Base-by-base conservation (phyloP, 2,113 vertebrate genomes). In the Phalacrocorax aristotelis region DNA sequence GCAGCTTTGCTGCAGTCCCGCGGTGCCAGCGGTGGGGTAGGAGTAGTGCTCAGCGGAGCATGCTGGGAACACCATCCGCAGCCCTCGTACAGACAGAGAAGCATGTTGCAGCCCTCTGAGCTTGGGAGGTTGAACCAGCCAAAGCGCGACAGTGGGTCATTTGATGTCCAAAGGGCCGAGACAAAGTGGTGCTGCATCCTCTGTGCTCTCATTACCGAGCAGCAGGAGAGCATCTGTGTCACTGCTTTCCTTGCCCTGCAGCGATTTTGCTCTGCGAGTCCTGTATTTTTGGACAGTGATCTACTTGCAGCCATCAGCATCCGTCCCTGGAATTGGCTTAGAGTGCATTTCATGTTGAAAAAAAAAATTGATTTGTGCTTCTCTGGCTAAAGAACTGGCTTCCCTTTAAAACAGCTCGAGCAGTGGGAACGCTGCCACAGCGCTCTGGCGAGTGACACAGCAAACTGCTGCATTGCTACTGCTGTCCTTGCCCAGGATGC, bases 71-170 rank as follows among this genome's bases (percentile, higher is more conserved):
- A 4, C 64, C 1, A 1, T 32, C 49, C 7, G 0, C 55, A 71
- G 48, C 71, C 78, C 30, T 76, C 1, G 0, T 10, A 6, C 51
- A 32, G 36, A 14, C 7, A 7, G 65, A 40, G 72, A 55, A 74
- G 61, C 30, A 18, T 0, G 0, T 80, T 4, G 7, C 62, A 26
- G 66, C 72, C 34, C 69, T 57, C 44, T 19, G 64, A 62, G 70
- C 57, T 60, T 1, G 1, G 7, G 27, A 0, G 1, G 6, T 0
- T 49, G 87, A 86, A 64, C 44, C 0, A 0, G 62, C 42, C 74
- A 78, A 72, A 76, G 74, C 3, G 0, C n/a, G 0, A 58, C 8
- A 0, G 49, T 54, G 29, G 15, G 12, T 69, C 12, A 0, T 78
- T 69, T 65, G 54, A 27, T 85, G 70, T 22, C 40, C 69, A 21